Conservation (phyloP, 2,113 vertebrate genomes). For the Plecturocebus donacophilus region DNA sequence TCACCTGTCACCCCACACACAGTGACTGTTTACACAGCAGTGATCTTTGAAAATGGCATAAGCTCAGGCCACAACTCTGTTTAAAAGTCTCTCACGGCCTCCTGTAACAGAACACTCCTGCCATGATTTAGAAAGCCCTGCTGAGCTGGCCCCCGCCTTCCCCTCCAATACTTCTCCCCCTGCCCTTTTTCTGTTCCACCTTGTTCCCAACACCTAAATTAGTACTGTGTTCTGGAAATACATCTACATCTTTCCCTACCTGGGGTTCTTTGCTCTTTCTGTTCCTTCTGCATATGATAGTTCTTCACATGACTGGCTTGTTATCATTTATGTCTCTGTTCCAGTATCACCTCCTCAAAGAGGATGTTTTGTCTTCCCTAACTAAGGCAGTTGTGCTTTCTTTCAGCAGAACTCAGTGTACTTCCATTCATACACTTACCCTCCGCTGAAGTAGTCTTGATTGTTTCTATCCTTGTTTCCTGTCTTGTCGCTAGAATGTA, state of each 20-base stretch:
- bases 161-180: neutral
- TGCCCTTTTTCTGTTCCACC: neutral
- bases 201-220: neutral
- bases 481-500: neutral
- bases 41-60: neutral
- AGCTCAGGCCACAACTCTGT: neutral
- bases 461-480: neutral
- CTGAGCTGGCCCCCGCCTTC: neutral
- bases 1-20: accelerated
- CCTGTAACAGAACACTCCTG: neutral
- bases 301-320: neutral
- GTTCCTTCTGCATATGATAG: neutral
- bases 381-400: neutral
- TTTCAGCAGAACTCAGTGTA: neutral
- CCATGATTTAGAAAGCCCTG: neutral
- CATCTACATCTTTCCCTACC: neutral
- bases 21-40: neutral
- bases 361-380: neutral
- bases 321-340: neutral
- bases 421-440: neutral
- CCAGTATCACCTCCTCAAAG: neutral
- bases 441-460: neutral
- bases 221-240: neutral
- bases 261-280: neutral
- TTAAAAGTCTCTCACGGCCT: neutral